Base-by-base conservation (phyloP, 2,113 vertebrate genomes). In the Andinoacara biseriatus region DNA sequence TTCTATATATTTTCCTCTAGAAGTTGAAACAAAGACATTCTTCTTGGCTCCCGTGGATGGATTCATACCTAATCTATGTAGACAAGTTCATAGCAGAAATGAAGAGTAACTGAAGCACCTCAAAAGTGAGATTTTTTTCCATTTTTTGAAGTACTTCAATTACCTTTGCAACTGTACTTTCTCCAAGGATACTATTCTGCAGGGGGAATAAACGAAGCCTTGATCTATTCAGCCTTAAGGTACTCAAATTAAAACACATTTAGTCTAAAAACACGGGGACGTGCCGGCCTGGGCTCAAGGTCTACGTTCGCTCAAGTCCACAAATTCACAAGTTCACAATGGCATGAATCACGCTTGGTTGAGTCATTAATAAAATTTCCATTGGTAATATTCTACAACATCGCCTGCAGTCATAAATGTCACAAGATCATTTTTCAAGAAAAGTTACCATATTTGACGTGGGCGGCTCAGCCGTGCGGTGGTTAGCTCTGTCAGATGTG, bases 51-150 rank as follows among this genome's bases (percentile, higher is more conserved):
- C 24, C 15, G 0, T 69, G 43, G 24, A 69, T 20, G 43, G 43
- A 29, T 69, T 69, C 65, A 69, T 69, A 15, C 52, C 72, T 75
- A 38, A 76, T 38, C n/a, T 76, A 58, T 76, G 14, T 24, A 20
- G 33, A 58, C 74, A 76, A 76, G 22, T 54, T 22, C 35, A 43
- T 26, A 43, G 33, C 54, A 76, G 74, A 58, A 10, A 15, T 40
- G 74, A 26, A 14, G 46, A 72, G 31, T 54, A n/a, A 20, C 76
- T 60, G 29, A 56, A 74, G 49, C 69, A 24, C 52, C 57, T 59
- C 57, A 59, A 2, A 76, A 0, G 17, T 10, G 6, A 46, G 38
- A 46, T 31, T 72, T 7, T 26, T 72, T 72, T 52, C 26, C 17
- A 31, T 76, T 40, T 40, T 57, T 31, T 76, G 24, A 76, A 59